These are phyloP conservation scores for Momotus momota DNA, from an alignment of 2,797 vertebrate genomes.

Conservation along the genomic window DNA sequence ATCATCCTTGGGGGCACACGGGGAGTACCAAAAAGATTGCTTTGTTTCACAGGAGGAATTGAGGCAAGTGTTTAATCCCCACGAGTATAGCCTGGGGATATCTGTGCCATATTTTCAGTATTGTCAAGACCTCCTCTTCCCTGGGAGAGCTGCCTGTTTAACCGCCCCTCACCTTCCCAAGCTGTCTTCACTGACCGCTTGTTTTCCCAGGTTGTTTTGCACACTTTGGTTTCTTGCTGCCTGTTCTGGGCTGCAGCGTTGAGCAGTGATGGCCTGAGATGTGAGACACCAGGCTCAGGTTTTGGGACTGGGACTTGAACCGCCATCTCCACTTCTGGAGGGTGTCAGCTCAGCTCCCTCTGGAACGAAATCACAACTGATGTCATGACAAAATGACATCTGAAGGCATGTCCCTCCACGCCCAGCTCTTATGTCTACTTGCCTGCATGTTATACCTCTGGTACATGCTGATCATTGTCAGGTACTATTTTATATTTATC, in stretches of 20 bases:
- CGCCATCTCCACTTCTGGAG: neutral
- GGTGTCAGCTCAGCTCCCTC: neutral
- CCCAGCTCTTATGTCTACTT: neutral
- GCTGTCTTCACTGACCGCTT: neutral
- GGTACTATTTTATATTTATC: constrained; percentile 2
- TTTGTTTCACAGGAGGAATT: neutral
- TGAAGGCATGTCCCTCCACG: neutral
- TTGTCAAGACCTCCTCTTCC: neutral
- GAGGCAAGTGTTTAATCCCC: neutral
- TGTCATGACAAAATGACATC: neutral
- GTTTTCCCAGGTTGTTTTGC: neutral
- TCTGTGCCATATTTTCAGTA: neutral
- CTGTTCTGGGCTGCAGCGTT: neutral
- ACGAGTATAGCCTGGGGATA: too few species aligned
- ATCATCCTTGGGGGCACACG: accelerated
- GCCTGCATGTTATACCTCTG: neutral
- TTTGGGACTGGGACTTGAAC: neutral
- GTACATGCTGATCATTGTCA: neutral
- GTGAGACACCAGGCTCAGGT: neutral
- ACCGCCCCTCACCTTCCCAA: neutral
- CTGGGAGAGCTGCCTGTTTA: neutral
- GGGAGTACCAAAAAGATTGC: neutral
- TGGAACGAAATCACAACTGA: neutral
- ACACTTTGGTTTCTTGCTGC: neutral
- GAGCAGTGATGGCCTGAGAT: neutral